Conservation (phyloP, 2,888 invertebrate species). For the Alviniconcha strummeri region DNA sequence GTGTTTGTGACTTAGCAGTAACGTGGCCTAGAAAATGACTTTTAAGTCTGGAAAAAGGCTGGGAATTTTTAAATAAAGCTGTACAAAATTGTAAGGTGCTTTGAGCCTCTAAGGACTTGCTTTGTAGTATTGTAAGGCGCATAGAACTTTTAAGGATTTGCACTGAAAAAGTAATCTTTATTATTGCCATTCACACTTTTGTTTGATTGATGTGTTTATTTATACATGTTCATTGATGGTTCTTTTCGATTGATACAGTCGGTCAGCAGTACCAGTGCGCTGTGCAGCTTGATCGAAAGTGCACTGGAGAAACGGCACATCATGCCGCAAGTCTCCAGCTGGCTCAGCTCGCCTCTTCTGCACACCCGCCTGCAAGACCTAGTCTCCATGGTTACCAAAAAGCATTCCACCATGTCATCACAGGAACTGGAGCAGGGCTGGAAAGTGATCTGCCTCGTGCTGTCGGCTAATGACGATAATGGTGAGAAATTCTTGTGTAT, state of each 20-base stretch:
- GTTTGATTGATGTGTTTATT: no score
- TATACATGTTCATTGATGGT: no score
- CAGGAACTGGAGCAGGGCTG: slow-evolving; percentile 48
- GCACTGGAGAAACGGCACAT: slow-evolving; percentile 29
- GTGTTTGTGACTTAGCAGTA: no score
- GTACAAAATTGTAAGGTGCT: no score
- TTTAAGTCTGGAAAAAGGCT: no score
- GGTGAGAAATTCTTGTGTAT: slow-evolving; percentile 38
- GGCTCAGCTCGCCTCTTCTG: slow-evolving; percentile 32
- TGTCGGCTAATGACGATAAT: slow-evolving; percentile 50
- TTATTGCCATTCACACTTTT: no score
- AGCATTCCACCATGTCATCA: slow-evolving; percentile 1
- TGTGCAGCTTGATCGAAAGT: slow-evolving; percentile 34
- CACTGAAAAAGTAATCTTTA: no score
- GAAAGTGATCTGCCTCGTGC: slow-evolving; percentile 57
- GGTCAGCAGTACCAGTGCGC: slow-evolving; percentile 19
- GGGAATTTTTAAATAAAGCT: no score
- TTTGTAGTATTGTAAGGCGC: no score
- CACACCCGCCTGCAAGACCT: slow-evolving; percentile 23
- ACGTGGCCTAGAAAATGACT: no score
- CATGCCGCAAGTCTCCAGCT: slow-evolving; percentile 29
- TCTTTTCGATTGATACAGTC: background rate
- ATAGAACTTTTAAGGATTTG: no score
- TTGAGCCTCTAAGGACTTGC: no score
- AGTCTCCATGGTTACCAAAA: slow-evolving; percentile 16